Conservation (phyloP, 1,140 invertebrate genomes). For the Dysdera silvatica region DNA sequence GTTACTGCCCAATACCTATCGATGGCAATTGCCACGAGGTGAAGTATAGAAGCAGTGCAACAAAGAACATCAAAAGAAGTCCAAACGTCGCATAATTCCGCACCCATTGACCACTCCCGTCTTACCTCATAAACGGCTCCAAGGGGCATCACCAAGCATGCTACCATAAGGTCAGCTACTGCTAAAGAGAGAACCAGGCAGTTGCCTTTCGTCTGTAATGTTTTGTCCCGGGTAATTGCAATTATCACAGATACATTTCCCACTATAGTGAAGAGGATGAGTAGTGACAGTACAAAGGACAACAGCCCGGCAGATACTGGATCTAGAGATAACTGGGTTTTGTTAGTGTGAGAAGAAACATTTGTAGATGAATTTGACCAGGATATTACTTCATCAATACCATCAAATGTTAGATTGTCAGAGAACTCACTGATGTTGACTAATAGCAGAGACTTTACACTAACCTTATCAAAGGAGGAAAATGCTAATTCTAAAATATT, state of each 20-base stretch:
- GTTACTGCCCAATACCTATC: slow-evolving; percentile 96
- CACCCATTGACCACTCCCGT: slow-evolving; percentile 71
- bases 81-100: slow-evolving; percentile 86
- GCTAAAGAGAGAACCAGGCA: slow-evolving; percentile 78
- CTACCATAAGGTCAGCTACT: slow-evolving; percentile 75
- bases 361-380: too few species aligned
- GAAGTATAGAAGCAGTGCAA: slow-evolving; percentile 79
- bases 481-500: too few species aligned
- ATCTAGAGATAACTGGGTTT: background rate
- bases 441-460: too few species aligned
- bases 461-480: too few species aligned
- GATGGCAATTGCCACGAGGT: slow-evolving; percentile 84
- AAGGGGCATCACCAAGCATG: slow-evolving; percentile 78
- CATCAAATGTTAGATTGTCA: slow-evolving; percentile 16
- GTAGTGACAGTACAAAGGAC: slow-evolving; percentile 18
- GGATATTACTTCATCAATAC: too few species aligned
- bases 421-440: slow-evolving; percentile 18
- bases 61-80: slow-evolving; percentile 86
- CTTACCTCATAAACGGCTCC: slow-evolving; percentile 68
- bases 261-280: slow-evolving; percentile 33
- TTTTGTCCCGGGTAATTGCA: slow-evolving; percentile 77
- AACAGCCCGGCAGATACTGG: background rate
- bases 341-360: background rate
- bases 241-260: slow-evolving; percentile 92
- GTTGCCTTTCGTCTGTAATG: slow-evolving; percentile 73